A percentile compares a stretch with the other conserved stretches of the same genome.
These are phyloP conservation scores for Tretioscincus oriximinensis DNA, from an alignment of 2,113 vertebrate genomes.

Conservation along the genomic window DNA sequence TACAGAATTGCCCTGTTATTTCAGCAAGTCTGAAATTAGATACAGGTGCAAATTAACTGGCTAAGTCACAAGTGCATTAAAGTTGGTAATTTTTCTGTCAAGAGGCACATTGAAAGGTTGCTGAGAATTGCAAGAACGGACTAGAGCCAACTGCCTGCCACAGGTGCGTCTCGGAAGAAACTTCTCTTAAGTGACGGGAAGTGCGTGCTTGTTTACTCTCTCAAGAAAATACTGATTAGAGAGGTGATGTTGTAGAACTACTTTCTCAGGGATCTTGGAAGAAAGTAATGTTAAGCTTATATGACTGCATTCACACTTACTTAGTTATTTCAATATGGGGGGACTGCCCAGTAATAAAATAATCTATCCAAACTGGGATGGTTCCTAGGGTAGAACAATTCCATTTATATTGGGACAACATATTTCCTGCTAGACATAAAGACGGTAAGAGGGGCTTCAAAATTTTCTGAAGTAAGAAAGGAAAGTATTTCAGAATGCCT, in stretches of 20 bases:
- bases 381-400: too few relatives aligned
- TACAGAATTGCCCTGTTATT: slow-evolving; percentile 66
- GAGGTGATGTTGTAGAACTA: background rate
- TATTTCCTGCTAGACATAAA: too few relatives aligned
- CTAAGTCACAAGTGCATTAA: slow-evolving; percentile 64
- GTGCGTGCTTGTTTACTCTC: background rate
- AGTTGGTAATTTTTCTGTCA: slow-evolving; percentile 70
- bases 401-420: too few relatives aligned
- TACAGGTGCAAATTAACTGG: slow-evolving; percentile 69
- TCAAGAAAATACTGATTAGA: background rate
- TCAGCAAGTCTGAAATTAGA: slow-evolving; percentile 68
- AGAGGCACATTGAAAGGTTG: slow-evolving; percentile 57
- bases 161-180: slow-evolving; percentile 15
- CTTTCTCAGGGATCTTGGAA: background rate
- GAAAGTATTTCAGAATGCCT: too few relatives aligned
- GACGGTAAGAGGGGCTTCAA: too few relatives aligned
- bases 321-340: too few relatives aligned
- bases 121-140: slow-evolving; percentile 45
- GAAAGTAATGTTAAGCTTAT: background rate
- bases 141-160: background rate
- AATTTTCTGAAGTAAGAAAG: too few relatives aligned
- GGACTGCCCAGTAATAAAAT: too few relatives aligned
- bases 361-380: too few relatives aligned
- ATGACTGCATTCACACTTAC: too few relatives aligned
- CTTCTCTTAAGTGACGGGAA: background rate